Evolutionary conservation across 2,113 vertebrate genomes (phyloP), one percentile per base, ranked within the genome.

Genomic region (Cyrtonyx montezumae): DNA sequence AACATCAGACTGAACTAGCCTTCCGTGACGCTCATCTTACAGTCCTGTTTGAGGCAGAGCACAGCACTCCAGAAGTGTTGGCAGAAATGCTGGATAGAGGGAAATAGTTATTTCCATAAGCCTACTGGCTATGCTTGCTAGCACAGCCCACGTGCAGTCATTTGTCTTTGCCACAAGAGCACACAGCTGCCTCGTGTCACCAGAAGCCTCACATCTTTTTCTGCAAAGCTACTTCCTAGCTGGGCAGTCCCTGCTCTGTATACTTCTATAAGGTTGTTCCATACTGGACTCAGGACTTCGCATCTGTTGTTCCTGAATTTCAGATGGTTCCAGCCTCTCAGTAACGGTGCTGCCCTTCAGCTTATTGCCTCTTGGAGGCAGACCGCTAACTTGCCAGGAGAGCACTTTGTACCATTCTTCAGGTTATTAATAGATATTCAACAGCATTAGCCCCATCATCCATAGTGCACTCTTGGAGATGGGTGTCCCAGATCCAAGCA

Each of bases 161-260:
- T 79, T 8, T 8, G 3, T 69, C 59, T 42, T 37, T 74, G 48
- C 61, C 46, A 3, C 13, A 6, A 13, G 76, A 37, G 0, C 43
- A 11, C 11, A 4, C 18, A 58, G 5, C 63, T 74, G 63, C 16
- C 55, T 42, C 0, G 1, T 30, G 18, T 53, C 46, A 23, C 13
- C 62, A 71, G 53, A 78, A 18, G 11, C 22, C 34, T 66, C 37
- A 4, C 46, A 16, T 21, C 0, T 14, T 74, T 37, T 74, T 56
- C 8, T 6, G 30, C 42, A 80, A 62, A 80, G 46, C 42, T 90
- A 20, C 43, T 76, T 90, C 84, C 48, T 88, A 83, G 36, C 40
- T 43, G 34, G 37, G 70, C 0, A 0, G 26, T 49, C 13, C 46
- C 21, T 21, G 20, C 11, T 69, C 59, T 8, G 2, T 71, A 1